Conservation (phyloP, 2,888 invertebrate species). For the Helleia helle region DNA sequence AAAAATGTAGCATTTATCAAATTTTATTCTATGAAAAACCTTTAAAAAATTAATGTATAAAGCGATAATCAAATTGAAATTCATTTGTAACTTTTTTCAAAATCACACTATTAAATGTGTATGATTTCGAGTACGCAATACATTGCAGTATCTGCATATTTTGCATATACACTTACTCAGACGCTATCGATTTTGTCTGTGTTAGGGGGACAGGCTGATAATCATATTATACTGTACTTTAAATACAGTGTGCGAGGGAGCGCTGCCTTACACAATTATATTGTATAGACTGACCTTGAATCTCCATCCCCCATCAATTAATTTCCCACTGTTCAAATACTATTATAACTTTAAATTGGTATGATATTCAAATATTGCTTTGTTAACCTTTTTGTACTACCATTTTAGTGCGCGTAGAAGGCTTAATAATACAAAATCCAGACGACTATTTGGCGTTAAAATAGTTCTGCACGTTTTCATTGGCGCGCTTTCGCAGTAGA, state of each 20-base stretch:
- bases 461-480: too few relatives aligned
- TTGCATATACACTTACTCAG: constrained; percentile 56
- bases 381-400: not conserved
- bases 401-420: too few relatives aligned
- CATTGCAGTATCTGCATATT: constrained; percentile 33
- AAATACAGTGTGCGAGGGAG: constrained; percentile 53
- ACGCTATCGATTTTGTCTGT: constrained; percentile 73
- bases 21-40: too few relatives aligned
- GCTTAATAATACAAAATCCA: too few relatives aligned
- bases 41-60: too few relatives aligned
- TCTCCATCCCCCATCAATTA: constrained; percentile 29
- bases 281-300: constrained; percentile 42
- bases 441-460: too few relatives aligned
- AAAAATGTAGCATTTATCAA: too few relatives aligned
- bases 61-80: too few relatives aligned
- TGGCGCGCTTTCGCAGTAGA: too few relatives aligned
- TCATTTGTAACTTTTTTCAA: too few relatives aligned
- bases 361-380: not conserved
- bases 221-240: constrained; percentile 68
- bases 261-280: constrained; percentile 25
- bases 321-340: constrained; percentile 20
- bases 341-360: constrained; percentile 14
- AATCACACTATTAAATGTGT: too few relatives aligned
- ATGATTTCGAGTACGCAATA: constrained; percentile 13
- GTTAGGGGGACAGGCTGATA: constrained; percentile 68